A percentile compares a stretch with the other conserved stretches of the same genome.
phyloP scores from a whole-genome alignment of 2,888 invertebrate genomes.

The Lamellibrachia columna region DNA sequence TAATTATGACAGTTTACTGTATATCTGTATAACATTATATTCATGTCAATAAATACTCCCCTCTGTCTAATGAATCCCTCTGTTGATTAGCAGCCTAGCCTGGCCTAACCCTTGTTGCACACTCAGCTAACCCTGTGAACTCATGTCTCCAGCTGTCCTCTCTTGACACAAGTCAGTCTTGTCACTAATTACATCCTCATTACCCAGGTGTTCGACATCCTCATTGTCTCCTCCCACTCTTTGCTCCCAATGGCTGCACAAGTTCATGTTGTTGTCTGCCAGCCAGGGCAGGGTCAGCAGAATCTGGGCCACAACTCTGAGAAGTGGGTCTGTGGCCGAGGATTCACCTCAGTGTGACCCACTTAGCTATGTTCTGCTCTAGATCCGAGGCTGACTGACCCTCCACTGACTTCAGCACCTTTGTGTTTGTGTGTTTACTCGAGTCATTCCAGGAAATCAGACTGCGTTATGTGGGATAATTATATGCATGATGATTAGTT shows the following conservation, averaged over 20 bases:
- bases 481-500: not conserved
- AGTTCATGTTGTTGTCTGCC: not conserved
- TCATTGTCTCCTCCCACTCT: constrained; percentile 7
- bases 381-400: not conserved
- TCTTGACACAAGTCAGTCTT: not conserved
- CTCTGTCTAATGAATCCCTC: not conserved
- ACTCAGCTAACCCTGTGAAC: not conserved
- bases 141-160: not conserved
- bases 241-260: not conserved
- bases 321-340: not conserved
- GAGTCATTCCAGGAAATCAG: not conserved
- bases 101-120: not conserved
- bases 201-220: not conserved
- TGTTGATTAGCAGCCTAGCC: not conserved
- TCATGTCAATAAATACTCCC: not conserved
- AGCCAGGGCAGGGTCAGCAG: not conserved
- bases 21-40: not conserved
- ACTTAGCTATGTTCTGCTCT: not conserved
- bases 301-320: not conserved
- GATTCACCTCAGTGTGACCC: not conserved
- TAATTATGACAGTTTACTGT: not conserved
- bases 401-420: not conserved
- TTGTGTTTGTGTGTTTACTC: not conserved
- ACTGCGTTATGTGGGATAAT: not conserved
- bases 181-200: not conserved